Evolutionary conservation across 2,797 vertebrate species (phyloP), one percentile per base, ranked within the genome.

Genomic region (Xiphophorus birchmanni): DNA sequence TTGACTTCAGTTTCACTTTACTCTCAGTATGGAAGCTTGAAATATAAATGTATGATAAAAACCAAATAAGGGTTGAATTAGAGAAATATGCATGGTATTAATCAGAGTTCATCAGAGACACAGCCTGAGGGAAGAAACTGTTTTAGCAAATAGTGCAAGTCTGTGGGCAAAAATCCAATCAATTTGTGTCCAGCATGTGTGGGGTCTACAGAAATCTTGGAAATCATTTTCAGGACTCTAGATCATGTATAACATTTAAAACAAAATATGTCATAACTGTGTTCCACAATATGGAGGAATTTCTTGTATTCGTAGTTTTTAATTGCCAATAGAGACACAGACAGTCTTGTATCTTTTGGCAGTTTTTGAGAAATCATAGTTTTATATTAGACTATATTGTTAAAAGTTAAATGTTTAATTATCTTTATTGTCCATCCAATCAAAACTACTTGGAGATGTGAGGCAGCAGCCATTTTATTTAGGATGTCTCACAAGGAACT

Each of bases 401-500:
- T 48, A 54, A 13, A 17, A 35, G 29, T 32, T 18, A 35, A 32
- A 17, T 5, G 26, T 58, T 58, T 32, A 15, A 32, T 5, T 35
- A 71, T 26, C 1, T 40, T 17, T 17, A 45, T 4, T 17, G 47
- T 73, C 45, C 42, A 13, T 18, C 2, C 40, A 58, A 7, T 75
- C 7, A 32, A 71, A 58, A 15, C 7, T 13, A 13, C 3, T 54
- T 69, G 23, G 8, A 37, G 44, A 76, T 73, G 3, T 23, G 44
- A 71, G 48, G 56, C 32, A 79, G 48, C 9, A 45, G 73, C 52
- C 44, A 47, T 79, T 26, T 37, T 26, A 75, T 45, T 76, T 69
- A 75, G 75, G 65, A 84, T 77, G 76, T 77, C 83, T 21, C 42
- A 56, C 73, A 45, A 77, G 32, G 77, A 83, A 82, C 69, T 21